A percentile compares a stretch with the other conserved stretches of the same genome.
Evolutionary conservation across 2,888 invertebrate genomes (phyloP).

Genomic region (Amorpha juglandis): DNA sequence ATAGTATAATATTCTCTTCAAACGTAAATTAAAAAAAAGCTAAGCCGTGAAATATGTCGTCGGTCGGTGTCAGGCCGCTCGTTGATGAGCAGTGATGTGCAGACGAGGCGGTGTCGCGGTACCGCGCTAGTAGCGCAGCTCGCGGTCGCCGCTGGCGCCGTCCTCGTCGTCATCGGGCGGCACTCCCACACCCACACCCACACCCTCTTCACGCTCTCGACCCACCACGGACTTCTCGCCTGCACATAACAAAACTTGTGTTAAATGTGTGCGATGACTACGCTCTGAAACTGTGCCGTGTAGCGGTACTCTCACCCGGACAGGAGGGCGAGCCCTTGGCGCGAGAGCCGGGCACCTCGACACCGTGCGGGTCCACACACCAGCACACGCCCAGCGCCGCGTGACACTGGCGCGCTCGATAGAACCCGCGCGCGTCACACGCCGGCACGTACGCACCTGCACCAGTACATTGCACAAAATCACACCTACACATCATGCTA

Average conservation of each 20-base stretch:
- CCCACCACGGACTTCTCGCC: background rate
- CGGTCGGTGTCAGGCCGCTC: background rate
- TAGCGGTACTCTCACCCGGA: constrained; percentile 30
- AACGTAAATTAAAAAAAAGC: background rate
- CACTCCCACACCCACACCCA: constrained; percentile 41
- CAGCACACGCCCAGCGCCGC: constrained; percentile 94
- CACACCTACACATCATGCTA: no score
- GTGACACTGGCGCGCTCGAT: constrained; percentile 94
- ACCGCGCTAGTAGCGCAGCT: constrained; percentile 34
- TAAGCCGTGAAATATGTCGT: background rate
- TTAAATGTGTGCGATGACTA: background rate
- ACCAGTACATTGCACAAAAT: background rate
- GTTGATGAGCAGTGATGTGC: no score
- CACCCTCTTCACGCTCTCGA: background rate
- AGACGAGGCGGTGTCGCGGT: background rate
- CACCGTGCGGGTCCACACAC: constrained; percentile 97
- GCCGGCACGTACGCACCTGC: constrained; percentile 90
- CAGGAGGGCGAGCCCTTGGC: constrained; percentile 85
- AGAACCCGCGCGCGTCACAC: constrained; percentile 94
- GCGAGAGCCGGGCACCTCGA: constrained; percentile 93
- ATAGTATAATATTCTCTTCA: background rate
- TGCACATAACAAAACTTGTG: background rate
- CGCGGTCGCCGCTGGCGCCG: constrained; percentile 77
- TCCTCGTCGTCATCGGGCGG: constrained; percentile 90
- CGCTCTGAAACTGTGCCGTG: background rate